These are phyloP conservation scores for Salvelinus sp. DNA, from an alignment of 2,113 vertebrate species.

Conservation along the genomic window DNA sequence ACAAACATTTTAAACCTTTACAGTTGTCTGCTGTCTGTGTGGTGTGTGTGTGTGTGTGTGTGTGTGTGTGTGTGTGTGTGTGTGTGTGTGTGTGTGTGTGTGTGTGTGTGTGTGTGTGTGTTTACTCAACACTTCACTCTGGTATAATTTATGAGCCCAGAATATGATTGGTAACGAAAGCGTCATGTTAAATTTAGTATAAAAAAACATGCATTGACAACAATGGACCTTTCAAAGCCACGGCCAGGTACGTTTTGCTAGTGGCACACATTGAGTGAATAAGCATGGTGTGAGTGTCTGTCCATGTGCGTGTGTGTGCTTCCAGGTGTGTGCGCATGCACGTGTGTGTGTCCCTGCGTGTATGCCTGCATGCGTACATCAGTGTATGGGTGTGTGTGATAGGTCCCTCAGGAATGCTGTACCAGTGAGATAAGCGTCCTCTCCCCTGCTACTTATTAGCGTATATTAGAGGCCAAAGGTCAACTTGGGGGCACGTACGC, in stretches of 20 bases:
- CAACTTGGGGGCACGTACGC: slow-evolving; percentile 24
- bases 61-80: too few relatives aligned
- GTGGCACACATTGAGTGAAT: neutral
- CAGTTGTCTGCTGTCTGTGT: too few relatives aligned
- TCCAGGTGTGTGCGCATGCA: neutral
- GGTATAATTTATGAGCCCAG: neutral
- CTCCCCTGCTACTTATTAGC: slow-evolving; percentile 47
- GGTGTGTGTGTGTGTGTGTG: too few relatives aligned
- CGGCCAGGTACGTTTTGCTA: neutral
- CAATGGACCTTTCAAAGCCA: neutral
- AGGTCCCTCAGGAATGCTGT: slow-evolving; percentile 1
- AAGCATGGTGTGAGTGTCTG: neutral
- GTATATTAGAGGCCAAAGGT: slow-evolving; percentile 50
- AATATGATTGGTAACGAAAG: neutral
- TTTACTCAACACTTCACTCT: neutral
- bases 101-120: neutral
- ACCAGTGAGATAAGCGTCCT: slow-evolving; percentile 36
- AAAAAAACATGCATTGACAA: neutral
- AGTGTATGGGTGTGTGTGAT: slow-evolving; percentile 12
- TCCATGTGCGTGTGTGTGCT: neutral
- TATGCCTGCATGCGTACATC: neutral
- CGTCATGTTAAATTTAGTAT: neutral
- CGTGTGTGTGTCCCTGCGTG: neutral
- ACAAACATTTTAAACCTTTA: too few relatives aligned
- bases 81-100: neutral